Evolutionary conservation across 2,888 invertebrate species (phyloP).

Genomic region (Stenoptilia bipunctidactyla): DNA sequence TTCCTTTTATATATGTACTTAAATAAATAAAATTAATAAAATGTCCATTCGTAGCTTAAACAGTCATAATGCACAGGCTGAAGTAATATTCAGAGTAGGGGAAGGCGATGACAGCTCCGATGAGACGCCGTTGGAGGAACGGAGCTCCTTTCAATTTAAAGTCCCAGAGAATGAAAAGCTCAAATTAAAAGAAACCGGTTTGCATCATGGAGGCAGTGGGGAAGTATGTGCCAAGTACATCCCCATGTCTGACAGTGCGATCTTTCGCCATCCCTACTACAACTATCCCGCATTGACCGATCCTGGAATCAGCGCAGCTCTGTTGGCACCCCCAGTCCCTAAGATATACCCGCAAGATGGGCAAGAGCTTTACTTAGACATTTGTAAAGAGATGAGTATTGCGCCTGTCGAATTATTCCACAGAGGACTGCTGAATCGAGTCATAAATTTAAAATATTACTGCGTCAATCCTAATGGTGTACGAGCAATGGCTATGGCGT

Average conservation of each 20-base stretch:
- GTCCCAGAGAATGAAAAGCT: too few species aligned
- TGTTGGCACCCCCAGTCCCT: not conserved
- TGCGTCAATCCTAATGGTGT: not conserved
- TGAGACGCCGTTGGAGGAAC: too few species aligned
- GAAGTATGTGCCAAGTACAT: constrained; percentile 35
- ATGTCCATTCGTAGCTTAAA: too few species aligned
- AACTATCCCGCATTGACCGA: constrained; percentile 22
- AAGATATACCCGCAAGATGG: not conserved
- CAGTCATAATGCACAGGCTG: too few species aligned
- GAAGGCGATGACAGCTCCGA: too few species aligned
- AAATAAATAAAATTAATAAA: too few species aligned
- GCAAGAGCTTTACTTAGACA: not conserved
- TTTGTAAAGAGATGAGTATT: not conserved
- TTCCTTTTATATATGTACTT: too few species aligned
- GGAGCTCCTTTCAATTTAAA: too few species aligned
- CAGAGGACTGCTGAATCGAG: not conserved
- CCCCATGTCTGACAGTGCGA: constrained; percentile 28
- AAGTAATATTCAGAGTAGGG: too few species aligned
- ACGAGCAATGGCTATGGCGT: not conserved
- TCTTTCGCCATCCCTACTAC: constrained; percentile 26
- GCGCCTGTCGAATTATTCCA: not conserved
- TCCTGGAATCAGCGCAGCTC: constrained; percentile 19
- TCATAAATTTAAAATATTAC: not conserved
- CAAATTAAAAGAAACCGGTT: too few species aligned
- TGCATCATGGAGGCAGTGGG: not conserved